Percentiles rank a stretch among this genome's conserved stretches.
phyloP scores from a whole-genome alignment of 2,888 invertebrate species.

The Cryptophagus acutangulus region DNA sequence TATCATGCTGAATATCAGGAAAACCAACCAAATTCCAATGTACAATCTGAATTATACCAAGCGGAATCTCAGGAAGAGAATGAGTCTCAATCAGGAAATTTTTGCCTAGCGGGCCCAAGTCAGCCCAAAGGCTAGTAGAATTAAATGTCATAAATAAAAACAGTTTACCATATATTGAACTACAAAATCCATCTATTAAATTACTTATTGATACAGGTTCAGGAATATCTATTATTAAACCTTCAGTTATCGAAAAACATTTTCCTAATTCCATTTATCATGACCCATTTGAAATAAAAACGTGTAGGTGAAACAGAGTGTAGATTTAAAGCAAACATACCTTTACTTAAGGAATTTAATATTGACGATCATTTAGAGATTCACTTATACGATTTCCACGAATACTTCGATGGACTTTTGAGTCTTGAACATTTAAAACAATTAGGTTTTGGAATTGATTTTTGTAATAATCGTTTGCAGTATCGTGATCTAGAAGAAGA shows the following conservation, averaged over 20 bases:
- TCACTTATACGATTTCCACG: constrained; percentile 15
- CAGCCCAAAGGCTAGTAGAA: neutral
- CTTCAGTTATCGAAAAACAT: constrained; percentile 14
- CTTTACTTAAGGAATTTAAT: constrained; percentile 9
- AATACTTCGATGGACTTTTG: constrained; percentile 18
- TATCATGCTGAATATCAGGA: no score
- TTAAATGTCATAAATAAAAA: constrained; percentile 10
- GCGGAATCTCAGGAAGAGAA: no score
- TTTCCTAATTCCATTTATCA: constrained; percentile 10
- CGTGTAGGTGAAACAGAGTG: constrained; percentile 14
- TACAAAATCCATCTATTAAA: constrained; percentile 10
- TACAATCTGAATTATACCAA: no score
- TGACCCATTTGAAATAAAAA: constrained; percentile 12
- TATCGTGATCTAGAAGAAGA: no score
- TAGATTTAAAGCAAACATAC: constrained; percentile 12
- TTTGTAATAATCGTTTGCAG: constrained; percentile 12
- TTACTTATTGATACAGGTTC: constrained; percentile 18
- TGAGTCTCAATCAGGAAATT: no score
- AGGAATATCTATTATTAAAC: constrained; percentile 13
- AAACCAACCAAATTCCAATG: no score
- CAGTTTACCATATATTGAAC: constrained; percentile 15
- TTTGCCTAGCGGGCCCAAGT: neutral
- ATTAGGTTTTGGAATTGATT: constrained; percentile 12
- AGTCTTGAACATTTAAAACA: constrained; percentile 12
- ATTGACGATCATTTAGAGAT: constrained; percentile 3